Base-by-base conservation (phyloP, 2,797 vertebrate genomes). In the Varecia variegata region DNA sequence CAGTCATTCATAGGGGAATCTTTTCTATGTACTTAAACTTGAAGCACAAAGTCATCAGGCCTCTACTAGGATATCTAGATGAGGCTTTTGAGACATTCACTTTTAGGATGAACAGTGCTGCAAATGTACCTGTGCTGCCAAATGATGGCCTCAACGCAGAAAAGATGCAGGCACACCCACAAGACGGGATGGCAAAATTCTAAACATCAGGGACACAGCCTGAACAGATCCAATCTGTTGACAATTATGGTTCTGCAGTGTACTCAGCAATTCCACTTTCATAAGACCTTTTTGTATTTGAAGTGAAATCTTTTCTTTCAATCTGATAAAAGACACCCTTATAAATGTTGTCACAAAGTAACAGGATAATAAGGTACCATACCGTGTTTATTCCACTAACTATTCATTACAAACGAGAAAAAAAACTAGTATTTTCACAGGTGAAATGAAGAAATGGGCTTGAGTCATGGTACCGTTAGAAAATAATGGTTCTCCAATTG, bases 371-470 rank as follows among this genome's bases (percentile, higher is more conserved):
- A 97, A 97, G 94, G 92, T 97, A 96, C 73, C 90, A 93, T 62
- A 97, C 91, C 7, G 45, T 98, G 96, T 94, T 98, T 98, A 98
- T 96, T 97, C 96, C 68, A 97, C 92, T 97, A 98, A 98, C 93
- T 97, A 94, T 92, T 98, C 95, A 98, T 98, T 98, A 98, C 80
- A 97, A 97, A 97, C 88, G 90, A 98, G 80, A 85, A 95, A 81
- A 93, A 95, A 95, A 88, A 8, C 93, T 94, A 94, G 84, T 93
- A 60, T 96, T 98, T 94, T 91, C 96, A 97, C 93, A 98, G 97
- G 94, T 97, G 90, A 98, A 98, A 97, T 65, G 40, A 80, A 88
- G 95, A 98, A 83, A 94, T 80, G 32, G 82, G 70, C 50, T 96
- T 94, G 96, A 98, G 87, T 95, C 97, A 97, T 96, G 96, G 82